Conservation (phyloP, 2,888 invertebrate genomes). For the Cheilosia impressa region DNA sequence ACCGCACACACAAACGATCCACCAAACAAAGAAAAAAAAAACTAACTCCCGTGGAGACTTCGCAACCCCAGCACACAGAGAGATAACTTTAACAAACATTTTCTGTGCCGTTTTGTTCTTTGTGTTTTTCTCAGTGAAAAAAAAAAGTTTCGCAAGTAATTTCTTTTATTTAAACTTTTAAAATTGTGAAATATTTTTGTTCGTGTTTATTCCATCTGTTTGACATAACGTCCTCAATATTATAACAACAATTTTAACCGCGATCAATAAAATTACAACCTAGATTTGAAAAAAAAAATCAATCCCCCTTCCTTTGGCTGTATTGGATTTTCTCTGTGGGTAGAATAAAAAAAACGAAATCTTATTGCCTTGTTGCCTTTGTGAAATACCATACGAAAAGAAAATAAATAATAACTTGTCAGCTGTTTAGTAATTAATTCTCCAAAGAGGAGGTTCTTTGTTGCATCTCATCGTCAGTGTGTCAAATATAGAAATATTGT, state of each 20-base stretch:
- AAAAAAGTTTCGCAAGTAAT: constrained; percentile 4
- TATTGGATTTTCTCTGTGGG: constrained; percentile 8
- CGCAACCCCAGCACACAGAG: constrained; percentile 13
- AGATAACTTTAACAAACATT: constrained; percentile 7
- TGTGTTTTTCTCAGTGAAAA: constrained; percentile 21
- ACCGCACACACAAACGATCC: constrained; percentile 28
- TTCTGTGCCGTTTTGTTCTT: constrained; percentile 27
- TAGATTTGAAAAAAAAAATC: constrained; percentile 38
- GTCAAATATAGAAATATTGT: not conserved
- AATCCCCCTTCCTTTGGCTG: constrained; percentile 13
- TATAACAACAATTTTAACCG: constrained; percentile 1
- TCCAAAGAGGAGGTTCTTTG: constrained; percentile 32
- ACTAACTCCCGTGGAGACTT: constrained; percentile 15
- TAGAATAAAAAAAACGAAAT: constrained; percentile 1
- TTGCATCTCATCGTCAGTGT: constrained; percentile 13
- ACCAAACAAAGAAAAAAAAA: constrained; percentile 38
- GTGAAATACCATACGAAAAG: constrained; percentile 9
- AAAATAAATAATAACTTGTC: constrained; percentile 42
- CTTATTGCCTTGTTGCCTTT: constrained; percentile 8
- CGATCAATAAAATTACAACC: constrained; percentile 53
- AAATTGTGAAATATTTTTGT: constrained; percentile 1
- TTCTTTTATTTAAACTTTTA: constrained; percentile 14
- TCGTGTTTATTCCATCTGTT: not conserved
- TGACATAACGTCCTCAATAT: constrained; percentile 17
- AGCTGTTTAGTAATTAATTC: constrained; percentile 50